Evolutionary conservation across 2,797 vertebrate species (phyloP), one percentile per base, ranked within the genome.

Genomic region (Crax fasciolata): DNA sequence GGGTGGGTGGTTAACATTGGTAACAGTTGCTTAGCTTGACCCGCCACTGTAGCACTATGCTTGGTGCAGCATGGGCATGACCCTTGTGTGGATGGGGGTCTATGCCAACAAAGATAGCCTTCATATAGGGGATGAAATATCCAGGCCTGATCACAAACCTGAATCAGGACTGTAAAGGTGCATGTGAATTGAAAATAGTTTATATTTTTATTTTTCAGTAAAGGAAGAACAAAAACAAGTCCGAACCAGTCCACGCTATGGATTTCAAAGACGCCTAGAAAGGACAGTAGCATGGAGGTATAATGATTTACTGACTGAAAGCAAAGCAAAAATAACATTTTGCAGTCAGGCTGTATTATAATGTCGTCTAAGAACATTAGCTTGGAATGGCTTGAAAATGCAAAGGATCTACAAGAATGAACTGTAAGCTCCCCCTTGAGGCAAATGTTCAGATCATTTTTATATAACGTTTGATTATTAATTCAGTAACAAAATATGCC

Each of bases 261-360:
- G 99, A 99, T 99, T 98, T 99, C 99, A 92, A 98, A 98, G 95
- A 97, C 97, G 6, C 98, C 98, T 63, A 99, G 99, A 96, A 97
- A 98, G 41, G 98, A 99, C 93, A 98, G 97, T 84, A 98, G 97
- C 97, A 99, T 99, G 98, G 99, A 99, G 96, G 98, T 99, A 87
- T 99, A 98, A 98, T 55, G 79, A 78, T 71, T 80, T 71, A 94
- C 73, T 97, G 93, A 95, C 92, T 96, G 95, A 78, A 89, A 94
- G 86, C 25, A 85, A 92, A 96, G 90, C 84, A 90, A 87, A 96
- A 96, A 90, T 91, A 82, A 84, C 77, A 25, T 95, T 97, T 97
- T 97, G 83, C 91, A 93, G 94, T 97, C 87, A 94, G 94, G 90
- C 95, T 97, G 92, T 96, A 92, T 96, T 96, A 58, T 97, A 97